Evolutionary conservation across 2,888 invertebrate genomes (phyloP), one percentile per base, ranked within the genome.

Genomic region (Calliopum simillimum): DNA sequence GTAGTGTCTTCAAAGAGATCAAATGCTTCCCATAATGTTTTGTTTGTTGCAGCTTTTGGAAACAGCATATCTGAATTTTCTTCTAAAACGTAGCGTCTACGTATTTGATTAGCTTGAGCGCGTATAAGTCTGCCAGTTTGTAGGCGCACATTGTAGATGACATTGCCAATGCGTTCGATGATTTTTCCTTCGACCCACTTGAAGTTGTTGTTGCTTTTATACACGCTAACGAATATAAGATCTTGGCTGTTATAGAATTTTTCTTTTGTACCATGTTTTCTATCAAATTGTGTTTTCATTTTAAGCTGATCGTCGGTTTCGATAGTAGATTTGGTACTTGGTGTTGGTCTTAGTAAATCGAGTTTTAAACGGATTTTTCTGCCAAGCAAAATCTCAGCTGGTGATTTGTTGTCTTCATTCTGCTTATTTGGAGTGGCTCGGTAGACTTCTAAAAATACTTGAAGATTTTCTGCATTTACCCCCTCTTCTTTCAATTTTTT

Each of bases 341-440:
- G 4, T 51, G 63, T 62, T 69, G 73, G 72, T 56, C 74, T 72
- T 12, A 76, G 41, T 11, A 76, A 69, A 23, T 75, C 68, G 19
- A 76, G 47, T 11, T 49, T 67, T 5, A 71, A 71, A 12, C 71
- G 68, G 11, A 75, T 73, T 25, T 73, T 73, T 69, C 73, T 71
- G 8, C 73, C 75, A 51, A 74, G 63, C 21, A 75, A n/a, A 16
- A 71, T 19, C 67, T 75, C 76, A 14, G 74, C 73, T 68, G 76
- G 73, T 16, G 73, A 71, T 53, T 73, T 72, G 8, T 53, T 70
- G 19, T 74, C 55, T 16, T 73, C 70, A 41, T 68, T 44, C 59
- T 74, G 74, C 49, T 63, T 66, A 49, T 77, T 76, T 64, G 74
- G 70, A 56, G 75, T 75, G 13, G 76, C 74, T 13, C 75, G 67